A percentile compares a stretch with the other conserved stretches of the same genome.
phyloP scores from a whole-genome alignment of 2,888 invertebrate species.

The Diarsia brunnea region DNA sequence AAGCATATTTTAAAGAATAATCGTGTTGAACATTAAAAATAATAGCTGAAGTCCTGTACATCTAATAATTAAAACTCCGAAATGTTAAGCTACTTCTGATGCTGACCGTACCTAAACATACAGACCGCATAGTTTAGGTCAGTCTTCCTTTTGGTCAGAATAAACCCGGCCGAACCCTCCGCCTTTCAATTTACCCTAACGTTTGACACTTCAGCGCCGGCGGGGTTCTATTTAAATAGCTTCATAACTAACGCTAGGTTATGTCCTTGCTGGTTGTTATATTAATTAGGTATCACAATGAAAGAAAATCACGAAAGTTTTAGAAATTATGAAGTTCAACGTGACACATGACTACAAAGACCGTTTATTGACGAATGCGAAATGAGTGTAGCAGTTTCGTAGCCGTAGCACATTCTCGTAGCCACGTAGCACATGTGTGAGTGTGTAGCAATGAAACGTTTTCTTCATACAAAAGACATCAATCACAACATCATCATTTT shows the following conservation, averaged over 20 bases:
- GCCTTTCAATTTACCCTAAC: constrained; percentile 4
- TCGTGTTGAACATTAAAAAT: no score
- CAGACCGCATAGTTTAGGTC: background rate
- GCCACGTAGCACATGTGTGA: constrained; percentile 24
- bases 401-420: constrained; percentile 44
- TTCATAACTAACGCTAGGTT: background rate
- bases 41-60: no score
- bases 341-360: background rate
- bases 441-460: constrained; percentile 19
- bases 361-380: background rate
- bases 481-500: no score
- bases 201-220: background rate
- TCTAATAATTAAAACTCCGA: no score
- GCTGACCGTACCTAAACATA: no score
- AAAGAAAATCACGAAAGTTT: constrained; percentile 3
- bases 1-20: no score
- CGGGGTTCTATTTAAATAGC: constrained; percentile 10
- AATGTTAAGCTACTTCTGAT: no score
- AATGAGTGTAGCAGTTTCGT: constrained; percentile 47
- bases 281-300: background rate
- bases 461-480: constrained; percentile 22
- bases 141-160: background rate
- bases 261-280: background rate
- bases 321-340: background rate
- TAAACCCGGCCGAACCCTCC: background rate